A percentile compares a stretch with the other conserved stretches of the same genome.
These are phyloP conservation scores for Zoroaster sp. DNA, from an alignment of 53 echinoderm and acorn worm genomes.

Conservation along the genomic window DNA sequence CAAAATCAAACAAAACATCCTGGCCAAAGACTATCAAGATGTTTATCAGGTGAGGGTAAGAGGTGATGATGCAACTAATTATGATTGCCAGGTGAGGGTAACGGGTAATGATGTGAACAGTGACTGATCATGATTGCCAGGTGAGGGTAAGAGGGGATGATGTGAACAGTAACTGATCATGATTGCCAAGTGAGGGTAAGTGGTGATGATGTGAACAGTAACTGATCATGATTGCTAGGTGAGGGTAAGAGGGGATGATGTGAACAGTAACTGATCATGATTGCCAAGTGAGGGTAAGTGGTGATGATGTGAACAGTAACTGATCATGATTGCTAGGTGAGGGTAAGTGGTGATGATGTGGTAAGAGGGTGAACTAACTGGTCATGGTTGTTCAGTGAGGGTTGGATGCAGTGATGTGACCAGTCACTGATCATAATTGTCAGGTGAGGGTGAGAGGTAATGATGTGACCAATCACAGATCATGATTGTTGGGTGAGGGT, in stretches of 20 bases:
- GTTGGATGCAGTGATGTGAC: not conserved
- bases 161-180: not conserved
- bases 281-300: not conserved
- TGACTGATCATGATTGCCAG: not conserved
- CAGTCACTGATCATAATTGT: not conserved
- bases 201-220: not conserved
- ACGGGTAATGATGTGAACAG: not conserved
- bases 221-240: not conserved
- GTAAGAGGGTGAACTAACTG: too few species aligned
- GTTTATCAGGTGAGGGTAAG: not conserved
- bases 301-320: not conserved
- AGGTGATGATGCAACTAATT: not conserved
- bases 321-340: not conserved
- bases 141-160: not conserved
- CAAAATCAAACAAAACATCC: not conserved
- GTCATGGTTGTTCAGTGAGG: not conserved
- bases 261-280: not conserved
- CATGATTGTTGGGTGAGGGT: not conserved
- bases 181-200: not conserved
- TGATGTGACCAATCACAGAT: not conserved
- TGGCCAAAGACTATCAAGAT: not conserved
- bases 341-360: not conserved
- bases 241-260: not conserved
- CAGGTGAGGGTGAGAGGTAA: not conserved
- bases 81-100: not conserved